phyloP scores from a whole-genome alignment of 2,113 vertebrate species.

The Labrus mixtus region DNA sequence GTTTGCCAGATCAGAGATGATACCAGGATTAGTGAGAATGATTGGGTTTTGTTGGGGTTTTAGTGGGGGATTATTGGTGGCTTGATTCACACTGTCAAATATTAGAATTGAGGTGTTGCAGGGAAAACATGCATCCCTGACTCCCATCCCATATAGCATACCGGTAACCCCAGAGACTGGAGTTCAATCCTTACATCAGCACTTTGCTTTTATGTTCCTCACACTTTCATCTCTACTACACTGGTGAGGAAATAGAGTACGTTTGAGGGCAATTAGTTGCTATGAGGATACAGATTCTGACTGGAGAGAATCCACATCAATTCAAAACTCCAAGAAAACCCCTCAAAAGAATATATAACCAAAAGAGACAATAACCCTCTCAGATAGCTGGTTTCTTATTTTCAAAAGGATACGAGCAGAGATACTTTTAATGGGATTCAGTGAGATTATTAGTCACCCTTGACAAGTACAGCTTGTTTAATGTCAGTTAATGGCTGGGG shows the following conservation, averaged over 20 bases:
- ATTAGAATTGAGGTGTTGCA: slow-evolving; percentile 11
- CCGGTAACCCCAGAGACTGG: slow-evolving; percentile 27
- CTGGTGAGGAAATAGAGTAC: slow-evolving; percentile 2
- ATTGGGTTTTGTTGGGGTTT: slow-evolving; percentile 12
- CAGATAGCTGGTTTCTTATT: neutral
- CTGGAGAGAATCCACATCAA: neutral
- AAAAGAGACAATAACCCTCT: neutral
- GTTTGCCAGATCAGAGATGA: slow-evolving; percentile 40
- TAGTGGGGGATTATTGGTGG: neutral
- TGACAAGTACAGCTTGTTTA: neutral
- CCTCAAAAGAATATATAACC: neutral
- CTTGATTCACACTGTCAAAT: neutral
- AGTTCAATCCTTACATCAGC: slow-evolving; percentile 30
- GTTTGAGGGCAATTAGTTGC: neutral
- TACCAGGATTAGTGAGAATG: slow-evolving; percentile 27
- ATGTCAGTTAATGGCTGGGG: neutral
- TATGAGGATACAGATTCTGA: neutral
- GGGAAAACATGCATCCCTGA: slow-evolving; percentile 15
- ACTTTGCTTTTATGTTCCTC: slow-evolving; percentile 2
- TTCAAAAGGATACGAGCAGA: neutral
- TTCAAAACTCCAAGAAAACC: neutral
- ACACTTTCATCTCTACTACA: slow-evolving; percentile 4
- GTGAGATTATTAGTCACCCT: no score
- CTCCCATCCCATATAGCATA: neutral
- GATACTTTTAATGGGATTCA: neutral